Percentiles rank a stretch among this genome's conserved stretches.
Conservation (phyloP, 2,113 vertebrate species). For the Aepyceros melampus region DNA sequence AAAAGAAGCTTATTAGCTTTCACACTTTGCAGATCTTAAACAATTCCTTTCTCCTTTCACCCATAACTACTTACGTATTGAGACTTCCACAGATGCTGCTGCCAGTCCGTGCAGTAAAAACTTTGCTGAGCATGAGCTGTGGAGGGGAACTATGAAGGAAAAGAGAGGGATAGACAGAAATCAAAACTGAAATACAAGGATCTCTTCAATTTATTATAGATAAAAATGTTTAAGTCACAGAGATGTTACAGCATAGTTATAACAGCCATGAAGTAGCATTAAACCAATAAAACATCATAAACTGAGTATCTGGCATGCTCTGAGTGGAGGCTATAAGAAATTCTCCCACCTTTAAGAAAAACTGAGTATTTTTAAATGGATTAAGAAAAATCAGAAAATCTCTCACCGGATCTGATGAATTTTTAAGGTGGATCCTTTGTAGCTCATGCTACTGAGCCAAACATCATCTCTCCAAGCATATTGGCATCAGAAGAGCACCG, state of each 20-base stretch:
- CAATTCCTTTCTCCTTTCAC: background rate
- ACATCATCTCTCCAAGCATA: conserved; percentile 99
- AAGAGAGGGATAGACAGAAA: background rate
- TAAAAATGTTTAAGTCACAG: conserved; percentile 1
- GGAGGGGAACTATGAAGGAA: conserved; percentile 89
- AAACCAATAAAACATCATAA: background rate
- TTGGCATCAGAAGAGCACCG: conserved; percentile 94
- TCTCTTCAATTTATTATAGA: background rate
- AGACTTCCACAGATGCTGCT: conserved; percentile 97
- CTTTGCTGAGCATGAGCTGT: conserved; percentile 99
- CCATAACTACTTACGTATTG: conserved; percentile 90
- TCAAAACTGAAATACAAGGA: conserved; percentile 4
- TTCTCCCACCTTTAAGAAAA: conserved; percentile 12
- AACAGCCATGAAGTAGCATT: background rate
- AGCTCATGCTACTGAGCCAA: conserved; percentile 99
- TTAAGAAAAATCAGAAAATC: background rate
- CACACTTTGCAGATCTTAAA: background rate
- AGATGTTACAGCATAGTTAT: background rate
- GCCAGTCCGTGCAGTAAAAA: conserved; percentile 96
- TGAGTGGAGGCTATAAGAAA: background rate
- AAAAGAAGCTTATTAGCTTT: background rate
- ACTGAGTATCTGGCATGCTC: background rate
- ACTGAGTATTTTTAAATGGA: background rate
- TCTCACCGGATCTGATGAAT: conserved; percentile 97
- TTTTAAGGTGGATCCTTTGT: conserved; percentile 98